These are phyloP conservation scores for Rhinoraja longicauda DNA, from an alignment of 2,797 vertebrate genomes.

Conservation along the genomic window DNA sequence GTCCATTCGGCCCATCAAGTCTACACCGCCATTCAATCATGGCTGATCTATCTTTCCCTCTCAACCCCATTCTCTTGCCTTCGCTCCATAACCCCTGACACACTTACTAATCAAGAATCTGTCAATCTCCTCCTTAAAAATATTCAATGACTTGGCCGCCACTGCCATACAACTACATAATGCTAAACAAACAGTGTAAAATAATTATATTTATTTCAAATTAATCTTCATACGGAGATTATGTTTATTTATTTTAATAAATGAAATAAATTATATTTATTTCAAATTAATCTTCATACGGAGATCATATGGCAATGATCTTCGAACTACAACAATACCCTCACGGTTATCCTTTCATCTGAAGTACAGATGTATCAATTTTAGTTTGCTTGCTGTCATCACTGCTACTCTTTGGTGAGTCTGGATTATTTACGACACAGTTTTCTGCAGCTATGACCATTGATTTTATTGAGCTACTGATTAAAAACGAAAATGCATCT, in stretches of 20 bases:
- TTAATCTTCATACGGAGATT: background rate
- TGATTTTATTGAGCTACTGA: slow-evolving; percentile 1
- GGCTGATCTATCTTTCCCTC: too few species aligned
- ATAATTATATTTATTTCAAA: background rate
- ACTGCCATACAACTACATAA: too few species aligned
- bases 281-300: background rate
- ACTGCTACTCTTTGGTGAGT: background rate
- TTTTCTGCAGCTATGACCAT: background rate
- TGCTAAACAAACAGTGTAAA: too few species aligned
- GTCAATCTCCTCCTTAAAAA: too few species aligned
- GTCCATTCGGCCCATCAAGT: too few species aligned
- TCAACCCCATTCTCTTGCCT: too few species aligned
- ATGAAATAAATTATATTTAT: too few species aligned
- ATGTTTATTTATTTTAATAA: too few species aligned
- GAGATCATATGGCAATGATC: slow-evolving; percentile 17
- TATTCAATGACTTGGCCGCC: too few species aligned
- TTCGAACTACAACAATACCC: background rate
- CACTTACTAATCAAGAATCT: too few species aligned
- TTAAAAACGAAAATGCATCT: slow-evolving; percentile 11
- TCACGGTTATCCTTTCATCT: background rate
- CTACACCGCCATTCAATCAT: too few species aligned
- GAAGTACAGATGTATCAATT: background rate
- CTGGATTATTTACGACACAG: background rate
- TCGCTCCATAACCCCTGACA: too few species aligned
- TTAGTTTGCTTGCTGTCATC: background rate